phyloP scores from a whole-genome alignment of 2,888 invertebrate genomes.

The Nomada fucata region DNA sequence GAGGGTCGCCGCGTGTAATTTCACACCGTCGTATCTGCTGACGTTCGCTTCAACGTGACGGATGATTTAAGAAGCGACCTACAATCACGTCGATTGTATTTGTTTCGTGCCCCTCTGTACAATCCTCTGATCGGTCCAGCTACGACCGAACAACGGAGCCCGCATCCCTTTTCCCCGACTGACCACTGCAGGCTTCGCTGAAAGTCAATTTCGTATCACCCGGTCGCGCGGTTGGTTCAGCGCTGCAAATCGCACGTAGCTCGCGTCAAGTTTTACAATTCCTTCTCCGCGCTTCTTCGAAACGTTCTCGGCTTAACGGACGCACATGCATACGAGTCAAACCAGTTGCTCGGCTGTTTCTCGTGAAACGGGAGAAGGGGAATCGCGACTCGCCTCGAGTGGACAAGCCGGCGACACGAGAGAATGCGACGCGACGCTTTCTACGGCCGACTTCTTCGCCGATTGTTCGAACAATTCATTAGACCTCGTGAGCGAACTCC shows the following conservation, averaged over 20 bases:
- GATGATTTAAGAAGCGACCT: conserved; percentile 39
- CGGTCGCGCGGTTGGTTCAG: too few species aligned
- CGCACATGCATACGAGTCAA: conserved; percentile 52
- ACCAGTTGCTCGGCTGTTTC: conserved; percentile 68
- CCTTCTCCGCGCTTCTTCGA: conserved; percentile 44
- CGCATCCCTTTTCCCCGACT: too few species aligned
- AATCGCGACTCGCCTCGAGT: conserved; percentile 13
- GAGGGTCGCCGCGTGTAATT: conserved; percentile 56
- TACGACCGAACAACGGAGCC: too few species aligned
- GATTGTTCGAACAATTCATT: conserved; percentile 23
- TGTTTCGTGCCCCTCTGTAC: too few species aligned
- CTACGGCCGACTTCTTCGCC: conserved; percentile 12
- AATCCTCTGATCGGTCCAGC: too few species aligned
- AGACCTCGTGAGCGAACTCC: not conserved
- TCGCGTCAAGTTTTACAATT: conserved; percentile 18
- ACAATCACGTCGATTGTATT: not conserved
- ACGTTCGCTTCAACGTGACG: conserved; percentile 33
- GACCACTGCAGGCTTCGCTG: too few species aligned
- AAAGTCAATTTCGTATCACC: not conserved
- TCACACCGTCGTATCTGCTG: conserved; percentile 37
- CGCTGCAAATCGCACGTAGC: not conserved
- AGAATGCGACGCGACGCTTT: conserved; percentile 32
- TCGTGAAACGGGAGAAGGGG: conserved; percentile 45
- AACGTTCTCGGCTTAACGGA: conserved; percentile 56
- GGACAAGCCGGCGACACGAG: conserved; percentile 48